Evolutionary conservation across 2,113 vertebrate species (phyloP).

Genomic region (Melanerpes formicivorus): DNA sequence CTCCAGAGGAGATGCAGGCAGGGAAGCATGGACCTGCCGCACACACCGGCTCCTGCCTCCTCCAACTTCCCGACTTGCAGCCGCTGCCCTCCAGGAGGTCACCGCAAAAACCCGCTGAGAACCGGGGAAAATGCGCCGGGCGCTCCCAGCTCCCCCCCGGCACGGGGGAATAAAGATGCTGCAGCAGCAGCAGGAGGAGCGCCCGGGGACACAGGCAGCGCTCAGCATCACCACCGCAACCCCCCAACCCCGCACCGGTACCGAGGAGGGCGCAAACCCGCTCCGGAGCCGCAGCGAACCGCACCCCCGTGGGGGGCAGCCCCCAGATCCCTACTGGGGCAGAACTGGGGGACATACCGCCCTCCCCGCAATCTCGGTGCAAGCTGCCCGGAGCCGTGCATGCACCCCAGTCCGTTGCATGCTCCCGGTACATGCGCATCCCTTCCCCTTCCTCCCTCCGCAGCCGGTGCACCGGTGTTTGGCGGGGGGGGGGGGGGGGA

Average conservation of each 20-base stretch:
- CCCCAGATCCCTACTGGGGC: background rate
- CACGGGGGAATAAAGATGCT: background rate
- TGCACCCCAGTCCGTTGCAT: background rate
- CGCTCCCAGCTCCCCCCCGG: background rate
- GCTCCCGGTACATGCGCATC: too few species aligned
- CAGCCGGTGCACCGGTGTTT: background rate
- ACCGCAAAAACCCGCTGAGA: background rate
- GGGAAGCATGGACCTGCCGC: background rate
- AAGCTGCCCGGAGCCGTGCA: background rate
- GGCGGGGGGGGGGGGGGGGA: background rate
- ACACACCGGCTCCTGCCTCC: background rate
- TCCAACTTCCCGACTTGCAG: background rate
- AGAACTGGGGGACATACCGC: background rate
- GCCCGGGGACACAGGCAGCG: background rate
- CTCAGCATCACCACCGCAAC: background rate
- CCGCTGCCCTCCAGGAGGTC: conserved; percentile 34
- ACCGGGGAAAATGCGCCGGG: background rate
- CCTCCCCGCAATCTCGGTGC: background rate
- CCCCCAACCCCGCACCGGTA: background rate
- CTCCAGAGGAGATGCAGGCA: background rate
- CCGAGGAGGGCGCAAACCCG: background rate
- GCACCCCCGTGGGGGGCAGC: background rate
- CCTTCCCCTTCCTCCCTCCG: background rate
- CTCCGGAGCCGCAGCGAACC: background rate
- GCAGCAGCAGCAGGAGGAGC: background rate